Evolutionary conservation across 2,797 vertebrate genomes (phyloP).

Genomic region (Pseudochromis fuscus): DNA sequence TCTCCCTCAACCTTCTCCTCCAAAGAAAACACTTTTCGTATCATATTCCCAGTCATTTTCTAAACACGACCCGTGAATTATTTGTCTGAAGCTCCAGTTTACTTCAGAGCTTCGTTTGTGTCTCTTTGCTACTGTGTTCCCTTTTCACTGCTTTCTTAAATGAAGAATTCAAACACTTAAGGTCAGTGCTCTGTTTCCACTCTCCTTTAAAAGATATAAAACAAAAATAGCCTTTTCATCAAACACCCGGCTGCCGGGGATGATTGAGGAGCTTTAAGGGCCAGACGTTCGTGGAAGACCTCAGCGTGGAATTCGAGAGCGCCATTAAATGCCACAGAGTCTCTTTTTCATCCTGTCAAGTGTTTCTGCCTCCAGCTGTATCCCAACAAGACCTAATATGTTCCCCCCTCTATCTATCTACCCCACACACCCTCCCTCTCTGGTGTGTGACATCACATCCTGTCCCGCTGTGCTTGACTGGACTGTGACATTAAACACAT

Average conservation of each 20-base stretch:
- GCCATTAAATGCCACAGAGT: slow-evolving; percentile 32
- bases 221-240: slow-evolving; percentile 33
- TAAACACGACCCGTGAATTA: slow-evolving; percentile 49
- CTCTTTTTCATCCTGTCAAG: slow-evolving; percentile 59
- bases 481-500: slow-evolving; percentile 72
- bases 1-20: slow-evolving; percentile 35
- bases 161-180: slow-evolving; percentile 20
- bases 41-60: slow-evolving; percentile 30
- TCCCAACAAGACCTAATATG: slow-evolving; percentile 54
- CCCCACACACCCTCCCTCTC: background rate
- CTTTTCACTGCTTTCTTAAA: slow-evolving; percentile 24
- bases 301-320: slow-evolving; percentile 31
- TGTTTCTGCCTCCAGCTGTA: slow-evolving; percentile 51
- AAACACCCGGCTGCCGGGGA: background rate
- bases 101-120: slow-evolving; percentile 33
- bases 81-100: slow-evolving; percentile 44
- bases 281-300: slow-evolving; percentile 32
- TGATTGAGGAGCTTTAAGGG: slow-evolving; percentile 36
- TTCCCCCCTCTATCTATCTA: slow-evolving; percentile 12
- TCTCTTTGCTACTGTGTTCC: slow-evolving; percentile 30
- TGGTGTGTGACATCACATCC: slow-evolving; percentile 74
- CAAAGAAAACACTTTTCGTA: slow-evolving; percentile 50
- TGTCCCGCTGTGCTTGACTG: slow-evolving; percentile 63
- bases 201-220: slow-evolving; percentile 28
- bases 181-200: slow-evolving; percentile 43